phyloP scores from a whole-genome alignment of 1,140 invertebrate genomes.

The Bombus difficillimus region DNA sequence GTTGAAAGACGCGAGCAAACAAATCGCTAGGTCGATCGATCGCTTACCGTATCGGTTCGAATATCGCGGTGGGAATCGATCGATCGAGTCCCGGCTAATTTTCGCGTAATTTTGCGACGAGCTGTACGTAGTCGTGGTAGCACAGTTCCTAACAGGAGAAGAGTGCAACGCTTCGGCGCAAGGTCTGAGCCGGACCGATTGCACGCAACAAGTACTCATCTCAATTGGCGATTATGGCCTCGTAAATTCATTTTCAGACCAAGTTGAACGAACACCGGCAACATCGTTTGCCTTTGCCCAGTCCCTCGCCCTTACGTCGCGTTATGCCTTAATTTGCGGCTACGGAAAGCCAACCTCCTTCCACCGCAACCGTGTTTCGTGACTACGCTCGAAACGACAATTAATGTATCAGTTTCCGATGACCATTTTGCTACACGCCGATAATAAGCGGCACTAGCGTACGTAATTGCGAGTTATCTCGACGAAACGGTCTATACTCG shows the following conservation, averaged over 20 bases:
- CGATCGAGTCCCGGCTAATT: conserved; percentile 35
- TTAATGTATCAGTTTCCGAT: conserved; percentile 6
- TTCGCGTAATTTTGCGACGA: conserved; percentile 48
- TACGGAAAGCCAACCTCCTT: background rate
- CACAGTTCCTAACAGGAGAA: conserved; percentile 34
- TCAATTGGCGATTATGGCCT: conserved; percentile 75
- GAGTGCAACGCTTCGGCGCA: conserved; percentile 62
- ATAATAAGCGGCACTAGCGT: background rate
- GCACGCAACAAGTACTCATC: conserved; percentile 64
- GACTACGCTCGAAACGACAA: background rate
- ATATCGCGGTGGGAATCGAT: background rate
- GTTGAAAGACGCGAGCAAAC: background rate
- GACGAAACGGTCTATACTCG: background rate
- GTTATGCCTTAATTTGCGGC: conserved; percentile 65
- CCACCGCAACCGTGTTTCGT: background rate
- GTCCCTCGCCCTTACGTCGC: background rate
- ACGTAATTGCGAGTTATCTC: background rate
- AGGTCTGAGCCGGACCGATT: conserved; percentile 59
- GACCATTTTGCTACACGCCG: background rate
- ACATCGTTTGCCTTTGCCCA: background rate
- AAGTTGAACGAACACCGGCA: conserved; percentile 65
- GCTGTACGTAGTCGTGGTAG: conserved; percentile 24
- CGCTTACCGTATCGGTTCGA: conserved; percentile 26
- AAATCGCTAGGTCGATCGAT: background rate
- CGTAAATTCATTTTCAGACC: conserved; percentile 78